Base-by-base conservation (phyloP, 2,888 invertebrate species). In the Neoitamus cyanurus region DNA sequence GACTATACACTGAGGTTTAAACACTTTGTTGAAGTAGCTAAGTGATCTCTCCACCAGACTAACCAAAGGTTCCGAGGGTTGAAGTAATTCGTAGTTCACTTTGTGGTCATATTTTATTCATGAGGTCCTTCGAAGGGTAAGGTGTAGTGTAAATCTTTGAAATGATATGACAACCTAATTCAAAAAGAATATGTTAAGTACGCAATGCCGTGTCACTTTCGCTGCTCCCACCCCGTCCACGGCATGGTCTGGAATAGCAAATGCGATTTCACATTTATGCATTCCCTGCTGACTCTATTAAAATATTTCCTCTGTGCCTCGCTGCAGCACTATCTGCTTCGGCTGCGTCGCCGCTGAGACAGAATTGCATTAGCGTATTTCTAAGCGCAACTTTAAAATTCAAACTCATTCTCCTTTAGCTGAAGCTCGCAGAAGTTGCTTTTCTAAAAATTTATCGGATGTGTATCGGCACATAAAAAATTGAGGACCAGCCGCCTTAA, bases 71-170 rank as follows among this genome's bases (percentile, higher is more conserved):
- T 30, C 28, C 42, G 46, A 77, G 77, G 77, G 77, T 77, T 77
- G 77, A 73, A 77, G 46, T 42, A 77, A 77, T 77, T 77, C 77
- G 77, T 77, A 77, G 77, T 77, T 77, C 77, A 46, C 77, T 83
- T 83, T 83, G 37, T 83, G 69, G 69, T 83, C 82, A 83, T 83
- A 83, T 83, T 83, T 83, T 83, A 83, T 83, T 83, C 82, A 83
- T 83, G 82, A 83, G 36, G 36, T 15, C 70, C 70, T n/a, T 20
- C 28, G 28, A 37, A 77, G 77, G 46, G 28, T 42, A 77, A 77
- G 77, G 77, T 77, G 42, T 77, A 77, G 77, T 77, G 77, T 77
- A 77, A 77, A 77, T 77, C 42, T 77, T 42, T 77, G 77, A 77
- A 77, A 77, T 36, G 77, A 77, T 77, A 77, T 77, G 77, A 77